A percentile compares a stretch with the other conserved stretches of the same genome.
Evolutionary conservation across 1,140 invertebrate species (phyloP).

Genomic region (Heliconius hermathena): DNA sequence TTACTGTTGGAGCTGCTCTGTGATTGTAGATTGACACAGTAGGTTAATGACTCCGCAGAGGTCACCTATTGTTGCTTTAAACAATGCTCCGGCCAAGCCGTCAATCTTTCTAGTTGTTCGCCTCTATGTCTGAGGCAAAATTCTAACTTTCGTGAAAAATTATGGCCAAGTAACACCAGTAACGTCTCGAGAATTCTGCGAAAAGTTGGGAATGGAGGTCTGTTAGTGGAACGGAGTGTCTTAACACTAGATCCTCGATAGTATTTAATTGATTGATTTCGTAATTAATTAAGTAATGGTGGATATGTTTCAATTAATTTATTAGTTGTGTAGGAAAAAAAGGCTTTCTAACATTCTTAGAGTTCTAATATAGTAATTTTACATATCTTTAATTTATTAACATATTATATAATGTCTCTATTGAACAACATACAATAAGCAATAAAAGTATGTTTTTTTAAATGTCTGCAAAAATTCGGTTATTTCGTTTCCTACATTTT

Average conservation of each 20-base stretch:
- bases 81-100: constrained; percentile 69
- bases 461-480: no score
- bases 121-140: constrained; percentile 64
- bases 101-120: constrained; percentile 70
- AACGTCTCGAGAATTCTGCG: no score
- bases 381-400: no score
- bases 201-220: no score
- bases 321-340: background rate
- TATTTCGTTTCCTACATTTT: no score
- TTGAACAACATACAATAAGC: background rate
- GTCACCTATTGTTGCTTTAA: constrained; percentile 77
- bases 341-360: background rate
- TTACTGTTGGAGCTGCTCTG: constrained; percentile 11
- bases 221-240: no score
- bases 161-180: constrained; percentile 36
- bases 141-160: constrained; percentile 65
- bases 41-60: constrained; percentile 78
- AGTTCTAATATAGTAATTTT: no score
- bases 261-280: no score
- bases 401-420: background rate
- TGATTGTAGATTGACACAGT: constrained; percentile 55
- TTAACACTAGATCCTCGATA: no score
- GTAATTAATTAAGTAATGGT: constrained; percentile 29
- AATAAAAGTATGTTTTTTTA: background rate
- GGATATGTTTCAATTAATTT: background rate